phyloP scores from a whole-genome alignment of 2,797 vertebrate genomes.

The Clarias fuscus region DNA sequence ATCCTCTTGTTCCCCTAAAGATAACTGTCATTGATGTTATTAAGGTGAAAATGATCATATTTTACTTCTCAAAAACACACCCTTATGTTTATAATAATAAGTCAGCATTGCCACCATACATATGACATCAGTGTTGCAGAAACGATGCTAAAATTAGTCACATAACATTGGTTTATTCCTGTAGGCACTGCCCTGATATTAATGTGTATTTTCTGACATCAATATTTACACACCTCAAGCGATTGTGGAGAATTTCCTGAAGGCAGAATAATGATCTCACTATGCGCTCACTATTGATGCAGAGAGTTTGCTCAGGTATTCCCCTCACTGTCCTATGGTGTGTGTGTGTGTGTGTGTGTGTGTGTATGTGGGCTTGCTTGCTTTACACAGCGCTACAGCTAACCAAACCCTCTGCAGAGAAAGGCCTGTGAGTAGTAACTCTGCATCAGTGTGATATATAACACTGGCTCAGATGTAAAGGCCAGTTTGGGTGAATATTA shows the following conservation, averaged over 20 bases:
- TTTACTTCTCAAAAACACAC: not conserved
- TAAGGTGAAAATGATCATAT: not conserved
- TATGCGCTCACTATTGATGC: slow-evolving; percentile 10
- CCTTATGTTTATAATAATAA: not conserved
- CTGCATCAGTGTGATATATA: not conserved
- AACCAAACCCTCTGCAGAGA: not conserved
- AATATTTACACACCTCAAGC: not conserved
- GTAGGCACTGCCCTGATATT: not conserved
- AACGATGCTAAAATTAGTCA: not conserved
- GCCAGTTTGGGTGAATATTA: not conserved
- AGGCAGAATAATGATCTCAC: not conserved
- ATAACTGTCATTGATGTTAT: not conserved
- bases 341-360: slow-evolving; percentile 10
- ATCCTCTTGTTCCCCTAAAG: not conserved
- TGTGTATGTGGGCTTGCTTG: not conserved
- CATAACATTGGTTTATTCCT: not conserved
- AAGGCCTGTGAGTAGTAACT: not conserved
- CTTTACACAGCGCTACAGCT: not conserved
- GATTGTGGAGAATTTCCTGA: not conserved
- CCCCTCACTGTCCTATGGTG: not conserved
- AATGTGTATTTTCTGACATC: not conserved
- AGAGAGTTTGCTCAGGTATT: slow-evolving; percentile 18
- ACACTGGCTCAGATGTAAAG: not conserved
- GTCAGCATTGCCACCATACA: not conserved
- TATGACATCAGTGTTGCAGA: not conserved